Evolutionary conservation across 1,140 invertebrate genomes (phyloP).

Genomic region (Hyles euphorbiae): DNA sequence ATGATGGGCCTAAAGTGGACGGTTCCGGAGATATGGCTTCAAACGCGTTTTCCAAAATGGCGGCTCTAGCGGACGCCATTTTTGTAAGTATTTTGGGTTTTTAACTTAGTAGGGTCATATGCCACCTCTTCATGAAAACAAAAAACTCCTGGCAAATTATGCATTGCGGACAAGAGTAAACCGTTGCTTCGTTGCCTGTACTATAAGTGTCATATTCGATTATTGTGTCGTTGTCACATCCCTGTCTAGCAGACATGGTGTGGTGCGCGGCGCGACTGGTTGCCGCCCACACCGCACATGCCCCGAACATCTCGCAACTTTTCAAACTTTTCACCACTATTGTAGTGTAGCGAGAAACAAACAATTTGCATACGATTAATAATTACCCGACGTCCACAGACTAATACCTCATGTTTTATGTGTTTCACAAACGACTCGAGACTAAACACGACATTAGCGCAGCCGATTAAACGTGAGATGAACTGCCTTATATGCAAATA

Average conservation of each 20-base stretch:
- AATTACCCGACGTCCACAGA: slow-evolving; percentile 8
- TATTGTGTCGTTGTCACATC: too few species aligned
- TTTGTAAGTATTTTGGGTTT: too few species aligned
- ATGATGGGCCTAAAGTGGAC: too few species aligned
- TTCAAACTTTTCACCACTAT: slow-evolving; percentile 29
- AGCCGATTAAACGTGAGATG: slow-evolving; percentile 3
- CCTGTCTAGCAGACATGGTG: not conserved
- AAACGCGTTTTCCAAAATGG: too few species aligned
- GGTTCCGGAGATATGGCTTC: too few species aligned
- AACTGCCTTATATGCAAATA: not conserved
- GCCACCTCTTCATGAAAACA: too few species aligned
- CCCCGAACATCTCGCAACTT: slow-evolving; percentile 9
- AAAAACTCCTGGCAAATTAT: too few species aligned
- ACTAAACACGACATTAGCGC: slow-evolving; percentile 16
- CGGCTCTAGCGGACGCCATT: too few species aligned
- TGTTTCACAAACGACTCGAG: slow-evolving; percentile 12
- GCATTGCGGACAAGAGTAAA: too few species aligned
- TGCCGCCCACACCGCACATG: slow-evolving; percentile 9
- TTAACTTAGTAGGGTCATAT: too few species aligned
- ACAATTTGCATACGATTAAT: slow-evolving; percentile 12
- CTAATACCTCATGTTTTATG: slow-evolving; percentile 10
- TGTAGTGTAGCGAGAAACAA: slow-evolving; percentile 9
- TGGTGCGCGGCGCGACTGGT: not conserved
- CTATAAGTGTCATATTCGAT: not conserved
- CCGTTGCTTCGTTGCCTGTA: too few species aligned